Base-by-base conservation (phyloP, 2,888 invertebrate species). In the Cheilosia urbana region DNA sequence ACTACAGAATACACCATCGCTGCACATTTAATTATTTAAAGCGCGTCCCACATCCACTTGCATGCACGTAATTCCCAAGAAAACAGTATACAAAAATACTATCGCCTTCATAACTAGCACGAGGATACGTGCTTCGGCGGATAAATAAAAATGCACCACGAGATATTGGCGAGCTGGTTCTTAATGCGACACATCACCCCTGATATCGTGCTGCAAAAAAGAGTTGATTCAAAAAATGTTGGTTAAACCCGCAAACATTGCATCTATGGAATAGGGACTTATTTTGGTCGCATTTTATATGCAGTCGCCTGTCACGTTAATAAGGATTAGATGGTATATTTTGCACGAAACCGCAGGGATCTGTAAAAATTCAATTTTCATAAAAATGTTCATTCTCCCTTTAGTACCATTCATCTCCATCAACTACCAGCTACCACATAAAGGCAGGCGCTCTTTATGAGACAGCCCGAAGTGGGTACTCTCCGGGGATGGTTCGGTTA, bases 331-430 rank as follows among this genome's bases (percentile, higher is more conserved):
- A 53, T 47, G 17, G 47, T 9, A 37, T 37, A 37, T 37, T 13
- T 37, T 37, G 9, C 9, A 13, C 3, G n/a, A 15, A 19, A 49
- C 15, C 13, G n/a, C 49, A 53, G 13, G 55, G 6, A 55, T n/a
- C 21, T 45, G 19, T 45, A 73, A 63, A 63, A 63, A 63, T 55
- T 63, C 55, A 73, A 73, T 73, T 73, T 62, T 62, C 72, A 60
- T 62, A 60, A 72, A 72, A 72, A 72, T 17, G 7, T 42, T 19
- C 17, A 30, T 30, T 19, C 11, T 11, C 9, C 24, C 24, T 34
- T 49, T 65, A 19, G 19, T n/a, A 6, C 17, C 57, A 47, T 34
- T 45, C 57, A 47, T 47, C 34, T 30, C 30, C 30, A 7, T 30
- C 19, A 57, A 13, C n/a, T 27, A 1, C 24, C 19, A 57, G 13